Evolutionary conservation across 1,140 invertebrate species (phyloP).

Genomic region (Drosophila guanche): DNA sequence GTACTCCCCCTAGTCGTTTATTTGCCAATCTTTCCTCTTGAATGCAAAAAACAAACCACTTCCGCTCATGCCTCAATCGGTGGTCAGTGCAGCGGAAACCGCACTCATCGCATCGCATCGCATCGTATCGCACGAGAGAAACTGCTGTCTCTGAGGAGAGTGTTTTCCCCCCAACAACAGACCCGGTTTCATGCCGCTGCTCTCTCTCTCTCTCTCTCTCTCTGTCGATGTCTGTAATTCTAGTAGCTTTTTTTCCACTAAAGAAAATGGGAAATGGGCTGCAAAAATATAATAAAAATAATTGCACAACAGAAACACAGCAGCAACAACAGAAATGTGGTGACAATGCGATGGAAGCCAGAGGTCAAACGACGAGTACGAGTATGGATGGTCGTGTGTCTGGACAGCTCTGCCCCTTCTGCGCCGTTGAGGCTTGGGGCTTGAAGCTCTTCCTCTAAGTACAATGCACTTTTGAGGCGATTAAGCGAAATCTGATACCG

Average conservation of each 20-base stretch:
- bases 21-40: conserved; percentile 13
- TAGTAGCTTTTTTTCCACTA: conserved; percentile 31
- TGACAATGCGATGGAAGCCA: conserved; percentile 48
- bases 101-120: conserved; percentile 34
- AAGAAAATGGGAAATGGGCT: conserved; percentile 51
- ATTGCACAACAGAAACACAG: conserved; percentile 66
- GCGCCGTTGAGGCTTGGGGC: background rate
- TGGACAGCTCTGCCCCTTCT: conserved; percentile 25
- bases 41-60: conserved; percentile 58
- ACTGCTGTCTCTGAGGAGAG: conserved; percentile 32
- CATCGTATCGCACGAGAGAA: conserved; percentile 6
- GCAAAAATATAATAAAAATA: conserved; percentile 74
- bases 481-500: conserved; percentile 75
- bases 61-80: conserved; percentile 61
- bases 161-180: background rate
- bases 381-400: conserved; percentile 31
- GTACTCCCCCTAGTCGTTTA: conserved; percentile 17
- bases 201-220: background rate
- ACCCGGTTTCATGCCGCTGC: background rate
- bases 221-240: conserved; percentile 43
- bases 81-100: conserved; percentile 69
- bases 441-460: conserved; percentile 15
- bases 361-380: conserved; percentile 66
- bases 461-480: conserved; percentile 75
- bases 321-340: conserved; percentile 6